A percentile compares a stretch with the other conserved stretches of the same genome.
Conservation (phyloP, 1,140 invertebrate genomes). For the Drosophila nebulosa region DNA sequence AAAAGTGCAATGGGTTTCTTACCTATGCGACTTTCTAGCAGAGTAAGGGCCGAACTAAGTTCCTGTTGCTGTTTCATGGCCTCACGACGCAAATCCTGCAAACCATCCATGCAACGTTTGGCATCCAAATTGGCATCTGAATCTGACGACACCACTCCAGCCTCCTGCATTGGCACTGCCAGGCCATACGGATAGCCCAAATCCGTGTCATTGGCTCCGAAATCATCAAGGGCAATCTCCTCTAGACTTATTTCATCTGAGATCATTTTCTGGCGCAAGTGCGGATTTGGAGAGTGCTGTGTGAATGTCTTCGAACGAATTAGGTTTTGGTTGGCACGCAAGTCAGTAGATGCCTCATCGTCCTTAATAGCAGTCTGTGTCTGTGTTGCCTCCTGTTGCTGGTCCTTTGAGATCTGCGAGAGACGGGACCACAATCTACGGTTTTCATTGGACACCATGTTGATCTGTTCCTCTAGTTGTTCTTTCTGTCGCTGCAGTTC, state of each 20-base stretch:
- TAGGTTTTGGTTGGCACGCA: constrained; percentile 65
- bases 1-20: background rate
- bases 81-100: constrained; percentile 85
- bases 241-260: constrained; percentile 86
- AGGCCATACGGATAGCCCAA: constrained; percentile 86
- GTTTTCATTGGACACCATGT: constrained; percentile 90
- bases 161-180: constrained; percentile 79
- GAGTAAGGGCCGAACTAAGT: constrained; percentile 82
- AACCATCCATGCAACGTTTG: constrained; percentile 84
- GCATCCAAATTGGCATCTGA: constrained; percentile 85
- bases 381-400: constrained; percentile 44
- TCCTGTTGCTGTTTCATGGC: constrained; percentile 85
- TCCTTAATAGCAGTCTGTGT: constrained; percentile 15
- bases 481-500: constrained; percentile 87
- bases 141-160: constrained; percentile 65
- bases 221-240: constrained; percentile 87
- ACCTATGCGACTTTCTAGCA: constrained; percentile 60
- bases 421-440: constrained; percentile 88
- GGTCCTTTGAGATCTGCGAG: constrained; percentile 84
- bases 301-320: constrained; percentile 85
- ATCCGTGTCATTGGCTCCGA: constrained; percentile 76
- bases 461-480: constrained; percentile 87
- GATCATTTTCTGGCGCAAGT: constrained; percentile 82
- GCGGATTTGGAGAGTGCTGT: constrained; percentile 83
- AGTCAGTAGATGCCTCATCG: constrained; percentile 7